These are phyloP conservation scores for Saccopteryx leptura DNA, from an alignment of 2,113 vertebrate species.

Conservation along the genomic window DNA sequence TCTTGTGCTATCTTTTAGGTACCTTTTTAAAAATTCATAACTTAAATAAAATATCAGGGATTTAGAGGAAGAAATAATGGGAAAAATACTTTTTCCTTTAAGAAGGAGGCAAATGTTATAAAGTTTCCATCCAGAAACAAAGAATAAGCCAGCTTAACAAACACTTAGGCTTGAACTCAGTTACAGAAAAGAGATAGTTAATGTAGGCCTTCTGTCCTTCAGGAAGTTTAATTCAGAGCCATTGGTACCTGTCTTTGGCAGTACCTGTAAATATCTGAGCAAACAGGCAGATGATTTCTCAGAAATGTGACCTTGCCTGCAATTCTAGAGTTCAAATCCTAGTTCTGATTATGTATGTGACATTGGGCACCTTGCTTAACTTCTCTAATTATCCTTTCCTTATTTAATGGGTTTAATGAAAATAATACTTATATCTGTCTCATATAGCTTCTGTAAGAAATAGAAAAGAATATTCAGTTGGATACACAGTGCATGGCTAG, in stretches of 20 bases:
- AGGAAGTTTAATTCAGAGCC: not conserved
- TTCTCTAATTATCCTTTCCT: not conserved
- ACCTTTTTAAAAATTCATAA: not conserved
- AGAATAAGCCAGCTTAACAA: not conserved
- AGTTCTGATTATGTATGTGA: not conserved
- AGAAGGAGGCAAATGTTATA: not conserved
- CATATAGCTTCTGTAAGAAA: not conserved
- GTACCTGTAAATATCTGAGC: not conserved
- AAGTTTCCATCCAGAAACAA: conserved; percentile 7
- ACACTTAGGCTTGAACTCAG: not conserved
- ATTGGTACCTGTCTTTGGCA: not conserved
- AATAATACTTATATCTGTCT: not conserved
- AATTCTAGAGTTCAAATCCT: not conserved
- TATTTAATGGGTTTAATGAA: not conserved
- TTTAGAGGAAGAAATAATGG: not conserved
- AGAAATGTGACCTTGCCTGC: not conserved
- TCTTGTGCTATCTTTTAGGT: not conserved
- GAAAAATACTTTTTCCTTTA: not conserved
- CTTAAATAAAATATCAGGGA: conserved; percentile 2
- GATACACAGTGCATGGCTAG: not conserved
- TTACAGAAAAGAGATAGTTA: not conserved
- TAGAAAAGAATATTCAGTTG: not conserved
- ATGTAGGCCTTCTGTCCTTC: not conserved
- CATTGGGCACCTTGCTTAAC: not conserved
- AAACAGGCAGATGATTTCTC: not conserved